Conservation (phyloP, 2,797 vertebrate species). For the Mergus octosetaceus region DNA sequence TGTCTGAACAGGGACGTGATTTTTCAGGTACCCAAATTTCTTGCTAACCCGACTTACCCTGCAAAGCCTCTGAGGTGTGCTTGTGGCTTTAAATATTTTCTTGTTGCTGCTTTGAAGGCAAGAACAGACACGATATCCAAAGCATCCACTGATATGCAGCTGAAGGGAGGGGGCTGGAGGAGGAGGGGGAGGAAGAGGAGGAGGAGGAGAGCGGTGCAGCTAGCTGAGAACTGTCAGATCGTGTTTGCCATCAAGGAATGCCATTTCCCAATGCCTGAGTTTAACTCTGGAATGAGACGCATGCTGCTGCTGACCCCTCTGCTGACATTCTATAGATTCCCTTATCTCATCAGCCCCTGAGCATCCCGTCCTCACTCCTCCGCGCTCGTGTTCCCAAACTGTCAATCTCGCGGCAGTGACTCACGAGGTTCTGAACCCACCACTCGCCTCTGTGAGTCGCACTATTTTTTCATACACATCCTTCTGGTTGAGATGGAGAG, state of each 20-base stretch:
- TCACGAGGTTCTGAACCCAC: constrained; percentile 70
- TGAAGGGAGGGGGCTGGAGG: background rate
- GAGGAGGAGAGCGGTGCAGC: constrained; percentile 56
- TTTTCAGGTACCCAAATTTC: background rate
- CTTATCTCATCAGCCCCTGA: constrained; percentile 66
- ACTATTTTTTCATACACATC: constrained; percentile 53
- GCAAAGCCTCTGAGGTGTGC: constrained; percentile 43
- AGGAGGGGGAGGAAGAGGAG: background rate
- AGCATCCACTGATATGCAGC: constrained; percentile 13
- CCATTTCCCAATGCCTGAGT: constrained; percentile 64
- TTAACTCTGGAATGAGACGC: constrained; percentile 69
- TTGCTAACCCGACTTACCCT: constrained; percentile 22
- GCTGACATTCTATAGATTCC: constrained; percentile 64
- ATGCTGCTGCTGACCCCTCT: constrained; percentile 64
- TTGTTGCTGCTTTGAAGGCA: constrained; percentile 57
- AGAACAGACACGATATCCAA: constrained; percentile 61
- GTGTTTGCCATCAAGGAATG: constrained; percentile 70
- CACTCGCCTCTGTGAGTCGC: constrained; percentile 54
- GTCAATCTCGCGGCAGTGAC: constrained; percentile 68
- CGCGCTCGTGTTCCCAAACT: constrained; percentile 64
- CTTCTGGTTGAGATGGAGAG: constrained; percentile 67
- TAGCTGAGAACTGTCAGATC: constrained; percentile 65
- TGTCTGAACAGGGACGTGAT: background rate
- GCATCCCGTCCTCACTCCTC: constrained; percentile 61
- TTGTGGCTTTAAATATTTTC: constrained; percentile 64